These are phyloP conservation scores for Pangasius djambal DNA, from an alignment of 2,797 vertebrate species.

Conservation along the genomic window DNA sequence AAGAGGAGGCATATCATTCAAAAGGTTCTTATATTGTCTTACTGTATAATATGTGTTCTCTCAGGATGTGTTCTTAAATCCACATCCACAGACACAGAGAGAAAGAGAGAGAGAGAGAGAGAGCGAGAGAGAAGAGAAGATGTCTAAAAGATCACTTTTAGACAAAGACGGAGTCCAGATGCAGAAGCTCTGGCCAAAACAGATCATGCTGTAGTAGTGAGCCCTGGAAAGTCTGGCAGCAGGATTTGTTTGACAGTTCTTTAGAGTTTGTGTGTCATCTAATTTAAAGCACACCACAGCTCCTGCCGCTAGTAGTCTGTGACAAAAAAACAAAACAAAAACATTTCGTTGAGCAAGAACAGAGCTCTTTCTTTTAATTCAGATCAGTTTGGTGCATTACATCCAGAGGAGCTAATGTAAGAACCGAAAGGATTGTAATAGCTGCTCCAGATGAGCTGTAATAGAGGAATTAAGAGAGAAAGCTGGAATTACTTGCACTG, in stretches of 20 bases:
- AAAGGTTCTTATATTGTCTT: conserved; percentile 24
- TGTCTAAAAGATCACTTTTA: conserved; percentile 11
- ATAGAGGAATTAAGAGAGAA: conserved; percentile 51
- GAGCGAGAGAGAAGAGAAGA: conserved; percentile 15
- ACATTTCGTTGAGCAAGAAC: conserved; percentile 48
- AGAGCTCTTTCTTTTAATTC: conserved; percentile 49
- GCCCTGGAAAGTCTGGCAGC: conserved; percentile 52
- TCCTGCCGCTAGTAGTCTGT: conserved; percentile 44
- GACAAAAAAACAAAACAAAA: neutral
- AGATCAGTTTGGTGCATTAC: conserved; percentile 48
- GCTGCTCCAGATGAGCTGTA: conserved; percentile 37
- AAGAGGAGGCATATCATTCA: conserved; percentile 24
- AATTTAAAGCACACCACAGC: conserved; percentile 42
- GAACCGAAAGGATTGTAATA: conserved; percentile 40
- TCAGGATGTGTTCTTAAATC: conserved; percentile 44
- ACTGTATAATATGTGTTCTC: conserved; percentile 26
- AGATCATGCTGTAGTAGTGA: conserved; percentile 57
- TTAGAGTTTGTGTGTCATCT: conserved; percentile 53
- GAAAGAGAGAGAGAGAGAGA: neutral
- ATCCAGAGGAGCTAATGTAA: conserved; percentile 48
- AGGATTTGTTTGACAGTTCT: conserved; percentile 53
- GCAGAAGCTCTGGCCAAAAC: conserved; percentile 39
- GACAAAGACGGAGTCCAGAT: conserved; percentile 34
- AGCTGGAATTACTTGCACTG: neutral
- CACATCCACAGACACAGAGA: neutral